phyloP scores from a whole-genome alignment of 2,797 vertebrate species.

The Apodemus agrarius region DNA sequence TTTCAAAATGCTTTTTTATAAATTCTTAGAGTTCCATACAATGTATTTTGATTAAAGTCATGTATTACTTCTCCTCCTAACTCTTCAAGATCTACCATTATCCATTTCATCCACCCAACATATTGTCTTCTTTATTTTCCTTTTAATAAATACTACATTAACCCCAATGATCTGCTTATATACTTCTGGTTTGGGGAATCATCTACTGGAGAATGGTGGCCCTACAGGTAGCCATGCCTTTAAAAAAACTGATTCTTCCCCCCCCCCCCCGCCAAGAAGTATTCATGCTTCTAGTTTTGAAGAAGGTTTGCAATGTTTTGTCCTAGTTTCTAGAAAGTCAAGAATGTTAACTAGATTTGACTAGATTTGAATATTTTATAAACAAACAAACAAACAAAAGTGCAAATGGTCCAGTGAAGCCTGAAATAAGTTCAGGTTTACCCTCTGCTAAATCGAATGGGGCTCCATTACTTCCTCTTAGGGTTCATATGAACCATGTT shows the following conservation, averaged over 20 bases:
- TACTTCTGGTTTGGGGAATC: neutral
- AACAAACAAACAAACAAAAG: neutral
- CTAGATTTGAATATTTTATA: conserved; percentile 10
- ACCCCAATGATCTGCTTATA: neutral
- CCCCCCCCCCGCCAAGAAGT: neutral
- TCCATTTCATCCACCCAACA: neutral
- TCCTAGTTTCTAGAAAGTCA: conserved; percentile 17
- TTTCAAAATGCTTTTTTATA: neutral
- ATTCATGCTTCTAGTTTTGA: neutral
- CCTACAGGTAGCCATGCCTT: neutral
- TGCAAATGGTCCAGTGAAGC: neutral
- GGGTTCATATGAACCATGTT: neutral
- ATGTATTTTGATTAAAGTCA: neutral
- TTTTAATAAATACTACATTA: neutral
- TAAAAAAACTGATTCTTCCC: neutral
- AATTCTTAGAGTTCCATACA: neutral
- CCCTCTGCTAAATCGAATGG: neutral
- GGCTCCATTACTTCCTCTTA: neutral
- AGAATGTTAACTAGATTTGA: conserved; percentile 6
- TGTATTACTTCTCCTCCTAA: neutral
- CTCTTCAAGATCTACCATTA: neutral
- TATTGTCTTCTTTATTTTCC: neutral
- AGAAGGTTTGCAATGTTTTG: conserved; percentile 34
- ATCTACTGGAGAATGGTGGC: neutral
- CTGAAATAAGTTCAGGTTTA: neutral